Conservation (phyloP, 1,140 invertebrate genomes). For the Galendromus occidentalis region DNA sequence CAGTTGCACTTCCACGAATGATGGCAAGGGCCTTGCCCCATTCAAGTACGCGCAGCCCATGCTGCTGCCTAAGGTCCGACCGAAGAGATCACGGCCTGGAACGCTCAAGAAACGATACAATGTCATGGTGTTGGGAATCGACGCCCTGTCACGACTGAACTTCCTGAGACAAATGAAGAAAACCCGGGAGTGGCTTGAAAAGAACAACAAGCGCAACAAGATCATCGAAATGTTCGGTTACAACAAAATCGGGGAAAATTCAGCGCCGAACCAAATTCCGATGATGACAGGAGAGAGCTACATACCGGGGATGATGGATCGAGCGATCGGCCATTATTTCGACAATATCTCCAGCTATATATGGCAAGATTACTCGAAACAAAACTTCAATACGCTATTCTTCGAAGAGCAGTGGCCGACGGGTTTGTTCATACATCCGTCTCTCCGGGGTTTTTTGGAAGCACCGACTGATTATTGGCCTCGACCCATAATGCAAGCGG, state of each 20-base stretch:
- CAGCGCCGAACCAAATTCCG: slow-evolving; percentile 30
- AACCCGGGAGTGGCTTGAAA: slow-evolving; percentile 29
- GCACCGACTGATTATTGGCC: neutral
- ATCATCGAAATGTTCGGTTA: slow-evolving; percentile 27
- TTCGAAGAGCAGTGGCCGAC: slow-evolving; percentile 3
- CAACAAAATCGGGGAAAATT: slow-evolving; percentile 31
- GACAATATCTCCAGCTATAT: neutral
- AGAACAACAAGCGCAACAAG: slow-evolving; percentile 22
- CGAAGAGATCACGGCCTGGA: neutral
- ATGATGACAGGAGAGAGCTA: slow-evolving; percentile 24
- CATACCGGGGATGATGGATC: neutral
- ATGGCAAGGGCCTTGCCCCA: neutral
- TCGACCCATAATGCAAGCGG: neutral
- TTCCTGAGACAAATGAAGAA: slow-evolving; percentile 35
- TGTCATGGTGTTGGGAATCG: slow-evolving; percentile 35
- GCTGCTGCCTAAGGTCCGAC: neutral
- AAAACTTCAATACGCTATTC: neutral
- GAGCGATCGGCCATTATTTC: neutral
- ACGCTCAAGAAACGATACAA: slow-evolving; percentile 13
- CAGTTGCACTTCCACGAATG: neutral
- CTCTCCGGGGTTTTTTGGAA: neutral
- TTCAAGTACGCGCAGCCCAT: neutral
- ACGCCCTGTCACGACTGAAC: slow-evolving; percentile 38
- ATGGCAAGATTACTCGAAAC: neutral
- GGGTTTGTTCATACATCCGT: neutral